Base-by-base conservation (phyloP, 2,888 invertebrate species). In the Acanthacorydalis orientalis region DNA sequence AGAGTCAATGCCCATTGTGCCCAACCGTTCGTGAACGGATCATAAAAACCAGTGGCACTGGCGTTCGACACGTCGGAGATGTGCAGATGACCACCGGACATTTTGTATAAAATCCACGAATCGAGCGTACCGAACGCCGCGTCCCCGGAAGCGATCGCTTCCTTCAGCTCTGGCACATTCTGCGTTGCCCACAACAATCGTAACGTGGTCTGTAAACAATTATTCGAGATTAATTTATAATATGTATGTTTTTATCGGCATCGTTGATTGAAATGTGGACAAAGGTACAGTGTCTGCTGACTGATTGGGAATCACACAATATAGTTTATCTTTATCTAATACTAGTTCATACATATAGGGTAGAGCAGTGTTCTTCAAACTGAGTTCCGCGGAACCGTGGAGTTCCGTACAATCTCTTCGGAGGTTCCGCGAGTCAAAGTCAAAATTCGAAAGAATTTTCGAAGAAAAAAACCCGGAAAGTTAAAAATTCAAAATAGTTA, bases 31-130 rank as follows among this genome's bases (percentile, higher is more conserved):
- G 82, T 78, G 63, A 90, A 97, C 0, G 95, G 93, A 64, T 97
- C 96, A 63, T 77, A 97, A 57, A 97, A 74, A 1, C 92, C 96
- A 0, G 95, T 92, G 1, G 89, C 83, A 34, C 91, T 86, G 1
- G 90, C 90, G 55, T 83, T 88, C 0, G 90, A 88, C n/a, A 83
- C 79, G 60, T 98, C 97, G 1, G 87, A 85, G 49, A 88, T 77
- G 63, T 88, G 87, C 31, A 75, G 60, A 55, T 65, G 68, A 31
- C 58, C 64, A 52, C 65, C 68, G 2, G 78, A 83, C 46, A 93
- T 68, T 69, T 84, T 87, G 68, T 90, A 83, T 47, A 95, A 61
- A 44, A 97, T 70, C 92, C 93, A 98, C 0, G 92, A 88, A 60
- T 97, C 97, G 47, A 97, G 69, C 1, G 91, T 86, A 7, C 92